Evolutionary conservation across 2,888 invertebrate genomes (phyloP), one percentile per base, ranked within the genome.

Genomic region (Polyommatus iphigenia): DNA sequence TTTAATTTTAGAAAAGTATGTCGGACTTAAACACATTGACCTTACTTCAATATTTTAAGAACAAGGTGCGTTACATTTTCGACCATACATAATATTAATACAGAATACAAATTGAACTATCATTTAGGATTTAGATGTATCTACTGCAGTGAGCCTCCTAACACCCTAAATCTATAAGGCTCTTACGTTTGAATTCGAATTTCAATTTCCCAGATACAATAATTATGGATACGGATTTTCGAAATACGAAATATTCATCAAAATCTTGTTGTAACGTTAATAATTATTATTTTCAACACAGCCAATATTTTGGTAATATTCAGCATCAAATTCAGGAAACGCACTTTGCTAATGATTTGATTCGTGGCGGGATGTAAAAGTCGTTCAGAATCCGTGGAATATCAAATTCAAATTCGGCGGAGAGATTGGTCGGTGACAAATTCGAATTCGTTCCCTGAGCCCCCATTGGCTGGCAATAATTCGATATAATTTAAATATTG

Each of bases 401-500:
- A 85, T 85, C 82, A 88, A 89, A 90, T 90, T 89, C 85, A 84
- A 89, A 89, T 87, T 82, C 85, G 78, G 79, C 79, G 79, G 82
- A 85, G 83, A 84, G 83, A 91, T 91, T 91, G 91, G 91, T 54
- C 80, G 80, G 85, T 54, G 79, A 80, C 79, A 81, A 77, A 80
- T 80, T 82, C 82, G 84, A 84, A 81, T 82, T 78, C 79, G 80
- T 79, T 82, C 81, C 79, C 83, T 81, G 82, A 78, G 4, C 78
- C 78, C 85, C 87, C 83, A 92, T 93, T 92, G 92, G 93, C 84
- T 80, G 87, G 84, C 86, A 85, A 87, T 87, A 89, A 89, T 85
- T 84, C 89, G 90, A 93, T 92, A 88, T 90, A 91, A 92, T 91
- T 91, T 91, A 91, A 92, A 93, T 91, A 93, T 91, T 92, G 89